phyloP scores from a whole-genome alignment of 2,113 vertebrate species.

The Regulus satrapa region DNA sequence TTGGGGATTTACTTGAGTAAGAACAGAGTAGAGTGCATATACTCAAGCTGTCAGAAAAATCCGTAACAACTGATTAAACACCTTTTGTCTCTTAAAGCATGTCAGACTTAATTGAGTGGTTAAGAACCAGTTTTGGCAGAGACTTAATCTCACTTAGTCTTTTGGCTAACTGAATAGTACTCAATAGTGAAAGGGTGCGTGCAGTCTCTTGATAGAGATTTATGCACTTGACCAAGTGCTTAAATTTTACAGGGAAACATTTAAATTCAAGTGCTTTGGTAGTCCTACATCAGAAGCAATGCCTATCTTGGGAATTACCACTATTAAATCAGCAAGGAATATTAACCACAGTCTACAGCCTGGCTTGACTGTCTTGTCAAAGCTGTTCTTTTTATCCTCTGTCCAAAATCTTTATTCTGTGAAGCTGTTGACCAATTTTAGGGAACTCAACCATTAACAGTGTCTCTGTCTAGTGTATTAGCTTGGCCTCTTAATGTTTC shows the following conservation, averaged over 20 bases:
- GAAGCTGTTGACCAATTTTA: background rate
- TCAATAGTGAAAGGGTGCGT: slow-evolving; percentile 30
- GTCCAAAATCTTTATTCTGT: background rate
- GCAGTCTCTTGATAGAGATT: slow-evolving; percentile 37
- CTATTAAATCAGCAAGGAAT: slow-evolving; percentile 33
- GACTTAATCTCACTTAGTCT: slow-evolving; percentile 48
- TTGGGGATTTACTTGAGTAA: background rate
- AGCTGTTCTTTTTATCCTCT: background rate
- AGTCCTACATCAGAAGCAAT: slow-evolving; percentile 39
- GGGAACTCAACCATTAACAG: background rate
- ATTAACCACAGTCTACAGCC: slow-evolving; percentile 4
- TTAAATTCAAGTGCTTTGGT: slow-evolving; percentile 62
- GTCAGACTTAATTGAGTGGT: slow-evolving; percentile 53
- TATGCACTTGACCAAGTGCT: slow-evolving; percentile 59
- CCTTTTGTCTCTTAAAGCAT: slow-evolving; percentile 36
- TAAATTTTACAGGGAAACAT: slow-evolving; percentile 63
- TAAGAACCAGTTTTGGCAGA: slow-evolving; percentile 48
- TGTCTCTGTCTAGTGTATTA: background rate
- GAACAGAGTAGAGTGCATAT: background rate
- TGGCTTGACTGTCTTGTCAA: background rate
- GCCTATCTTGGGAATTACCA: slow-evolving; percentile 29
- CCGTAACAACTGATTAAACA: slow-evolving; percentile 8
- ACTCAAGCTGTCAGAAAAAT: slow-evolving; percentile 27
- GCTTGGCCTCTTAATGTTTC: background rate
- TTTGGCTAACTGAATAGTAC: slow-evolving; percentile 40